phyloP scores from a whole-genome alignment of 2,113 vertebrate genomes.

The Bufo gargarizans region DNA sequence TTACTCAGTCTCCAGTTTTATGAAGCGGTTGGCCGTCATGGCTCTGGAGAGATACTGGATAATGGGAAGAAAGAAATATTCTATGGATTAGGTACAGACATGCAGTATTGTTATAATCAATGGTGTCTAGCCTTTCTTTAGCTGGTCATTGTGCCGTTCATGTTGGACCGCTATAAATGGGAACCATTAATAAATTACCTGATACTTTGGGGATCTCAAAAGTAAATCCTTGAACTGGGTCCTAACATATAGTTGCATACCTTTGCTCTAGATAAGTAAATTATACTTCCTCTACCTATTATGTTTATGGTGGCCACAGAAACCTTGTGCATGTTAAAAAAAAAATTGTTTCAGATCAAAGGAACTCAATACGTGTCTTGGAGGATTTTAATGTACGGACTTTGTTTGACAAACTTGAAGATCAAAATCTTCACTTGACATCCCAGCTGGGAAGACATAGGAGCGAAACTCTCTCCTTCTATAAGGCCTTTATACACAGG shows the following conservation, averaged over 20 bases:
- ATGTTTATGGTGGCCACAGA: neutral
- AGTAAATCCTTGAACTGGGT: neutral
- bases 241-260: no score
- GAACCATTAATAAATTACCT: neutral
- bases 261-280: neutral
- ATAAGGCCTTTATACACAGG: slow-evolving; percentile 76
- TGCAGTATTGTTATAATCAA: neutral
- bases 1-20: slow-evolving; percentile 64
- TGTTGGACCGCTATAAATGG: neutral
- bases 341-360: slow-evolving; percentile 69
- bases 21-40: slow-evolving; percentile 62
- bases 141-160: neutral
- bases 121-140: neutral
- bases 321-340: neutral
- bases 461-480: slow-evolving; percentile 80
- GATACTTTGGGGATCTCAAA: neutral
- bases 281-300: neutral
- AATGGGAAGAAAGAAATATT: slow-evolving; percentile 59
- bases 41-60: slow-evolving; percentile 73
- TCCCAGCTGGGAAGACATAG: slow-evolving; percentile 87
- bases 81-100: slow-evolving; percentile 62
- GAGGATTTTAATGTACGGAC: slow-evolving; percentile 91
- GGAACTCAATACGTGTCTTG: slow-evolving; percentile 64
- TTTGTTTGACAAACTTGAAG: slow-evolving; percentile 90
- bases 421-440: slow-evolving; percentile 88